Conservation (phyloP, 2,888 invertebrate genomes). For the Nomada flava region DNA sequence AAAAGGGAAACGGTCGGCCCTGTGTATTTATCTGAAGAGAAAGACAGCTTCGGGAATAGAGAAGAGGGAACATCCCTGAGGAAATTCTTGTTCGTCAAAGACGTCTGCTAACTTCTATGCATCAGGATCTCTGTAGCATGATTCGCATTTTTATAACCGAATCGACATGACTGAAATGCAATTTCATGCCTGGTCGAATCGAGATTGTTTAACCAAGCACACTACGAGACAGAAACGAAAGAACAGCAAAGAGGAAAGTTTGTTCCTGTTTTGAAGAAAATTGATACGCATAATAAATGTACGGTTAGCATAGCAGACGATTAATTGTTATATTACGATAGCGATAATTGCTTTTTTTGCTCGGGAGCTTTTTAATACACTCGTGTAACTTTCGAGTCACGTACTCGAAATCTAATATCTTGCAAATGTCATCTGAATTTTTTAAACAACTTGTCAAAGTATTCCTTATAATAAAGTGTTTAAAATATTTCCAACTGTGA, state of each 20-base stretch:
- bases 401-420: too few species aligned
- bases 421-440: too few species aligned
- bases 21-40: neutral
- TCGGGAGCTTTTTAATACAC: too few species aligned
- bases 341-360: too few species aligned
- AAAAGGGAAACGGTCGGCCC: neutral
- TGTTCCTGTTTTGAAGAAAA: neutral
- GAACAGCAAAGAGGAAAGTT: neutral
- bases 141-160: constrained; percentile 39
- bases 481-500: too few species aligned
- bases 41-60: neutral
- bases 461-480: too few species aligned
- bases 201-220: constrained; percentile 21
- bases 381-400: too few species aligned
- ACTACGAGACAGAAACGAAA: neutral
- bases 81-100: constrained; percentile 26
- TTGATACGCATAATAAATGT: neutral
- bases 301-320: too few species aligned
- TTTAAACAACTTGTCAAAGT: too few species aligned
- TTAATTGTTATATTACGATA: too few species aligned
- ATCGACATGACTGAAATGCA: constrained; percentile 27
- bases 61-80: constrained; percentile 12
- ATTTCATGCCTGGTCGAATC: constrained; percentile 20
- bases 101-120: constrained; percentile 8
- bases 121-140: constrained; percentile 33